phyloP scores from a whole-genome alignment of 2,888 invertebrate genomes.

The Agonum fuliginosum region DNA sequence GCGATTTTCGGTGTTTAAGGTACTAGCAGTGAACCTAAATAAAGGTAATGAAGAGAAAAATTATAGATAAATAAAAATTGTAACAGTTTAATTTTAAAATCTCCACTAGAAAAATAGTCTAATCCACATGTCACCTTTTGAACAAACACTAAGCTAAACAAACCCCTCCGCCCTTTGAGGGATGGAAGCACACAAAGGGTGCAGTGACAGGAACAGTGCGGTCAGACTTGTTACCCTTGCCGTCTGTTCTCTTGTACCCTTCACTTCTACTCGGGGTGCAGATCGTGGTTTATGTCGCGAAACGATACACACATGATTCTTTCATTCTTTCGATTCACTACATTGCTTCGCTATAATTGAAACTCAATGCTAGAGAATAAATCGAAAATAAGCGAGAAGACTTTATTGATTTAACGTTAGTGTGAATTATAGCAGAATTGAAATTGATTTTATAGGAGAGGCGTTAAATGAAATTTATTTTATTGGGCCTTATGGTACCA shows the following conservation, averaged over 20 bases:
- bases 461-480: background rate
- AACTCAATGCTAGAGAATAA: slow-evolving; percentile 25
- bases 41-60: no score
- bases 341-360: slow-evolving; percentile 42
- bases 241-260: slow-evolving; percentile 42
- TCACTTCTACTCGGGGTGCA: background rate
- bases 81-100: no score
- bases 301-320: slow-evolving; percentile 45
- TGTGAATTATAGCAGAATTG: background rate
- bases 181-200: slow-evolving; percentile 49
- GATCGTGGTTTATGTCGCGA: slow-evolving; percentile 48
- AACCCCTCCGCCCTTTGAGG: background rate
- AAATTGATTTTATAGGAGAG: background rate
- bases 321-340: slow-evolving; percentile 47
- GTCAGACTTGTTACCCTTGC: slow-evolving; percentile 52
- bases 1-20: no score
- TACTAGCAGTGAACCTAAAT: no score
- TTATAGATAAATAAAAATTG: no score
- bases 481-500: background rate
- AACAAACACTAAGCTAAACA: background rate
- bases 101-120: background rate
- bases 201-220: slow-evolving; percentile 56
- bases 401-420: slow-evolving; percentile 24
- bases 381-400: slow-evolving; percentile 30
- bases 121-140: slow-evolving; percentile 17